phyloP scores from a whole-genome alignment of 2,797 vertebrate genomes.

The Clarias platycephalus region DNA sequence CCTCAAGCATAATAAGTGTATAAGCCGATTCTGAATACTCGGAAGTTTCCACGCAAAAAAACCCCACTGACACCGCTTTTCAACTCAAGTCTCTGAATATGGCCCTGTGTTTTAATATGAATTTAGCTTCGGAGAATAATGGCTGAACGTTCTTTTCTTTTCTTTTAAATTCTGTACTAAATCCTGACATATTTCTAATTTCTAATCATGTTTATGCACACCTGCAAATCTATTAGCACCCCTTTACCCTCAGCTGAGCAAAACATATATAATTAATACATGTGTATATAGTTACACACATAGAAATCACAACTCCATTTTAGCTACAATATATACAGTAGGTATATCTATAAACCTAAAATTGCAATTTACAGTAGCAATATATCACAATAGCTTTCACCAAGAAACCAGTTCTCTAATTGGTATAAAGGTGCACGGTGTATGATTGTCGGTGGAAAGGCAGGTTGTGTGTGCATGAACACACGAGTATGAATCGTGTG shows the following conservation, averaged over 20 bases:
- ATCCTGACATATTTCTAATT: background rate
- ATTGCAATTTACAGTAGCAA: background rate
- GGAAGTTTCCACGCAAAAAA: background rate
- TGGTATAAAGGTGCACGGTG: background rate
- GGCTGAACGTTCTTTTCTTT: background rate
- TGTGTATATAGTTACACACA: no score
- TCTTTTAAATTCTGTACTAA: background rate
- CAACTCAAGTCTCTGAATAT: background rate
- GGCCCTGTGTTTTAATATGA: background rate
- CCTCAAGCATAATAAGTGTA: background rate
- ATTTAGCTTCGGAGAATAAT: background rate
- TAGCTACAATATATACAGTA: background rate
- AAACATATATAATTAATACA: no score
- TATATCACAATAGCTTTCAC: background rate
- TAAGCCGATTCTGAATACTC: background rate
- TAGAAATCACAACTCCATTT: background rate
- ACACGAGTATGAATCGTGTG: background rate
- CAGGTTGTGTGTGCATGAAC: constrained; percentile 28
- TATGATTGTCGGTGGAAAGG: background rate
- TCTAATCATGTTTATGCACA: background rate
- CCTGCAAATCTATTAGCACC: background rate
- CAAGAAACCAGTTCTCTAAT: background rate
- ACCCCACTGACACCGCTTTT: background rate
- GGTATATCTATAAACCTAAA: background rate
- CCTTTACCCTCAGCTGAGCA: background rate